Evolutionary conservation across 1,140 invertebrate genomes (phyloP).

Genomic region (Tetraneura akinire): DNA sequence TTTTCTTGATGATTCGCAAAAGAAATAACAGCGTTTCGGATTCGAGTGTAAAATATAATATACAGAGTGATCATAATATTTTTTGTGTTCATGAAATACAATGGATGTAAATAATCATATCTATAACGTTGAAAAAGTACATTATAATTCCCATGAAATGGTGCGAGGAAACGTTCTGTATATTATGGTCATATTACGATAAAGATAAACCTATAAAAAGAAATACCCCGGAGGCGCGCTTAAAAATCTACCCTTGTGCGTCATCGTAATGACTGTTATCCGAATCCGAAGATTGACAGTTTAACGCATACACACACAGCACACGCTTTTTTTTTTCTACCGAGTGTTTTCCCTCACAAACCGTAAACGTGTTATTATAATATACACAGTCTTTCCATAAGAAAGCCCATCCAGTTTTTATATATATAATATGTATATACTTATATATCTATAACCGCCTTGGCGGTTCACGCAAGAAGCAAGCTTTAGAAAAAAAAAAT

Average conservation of each 20-base stretch:
- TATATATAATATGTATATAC: too few species aligned
- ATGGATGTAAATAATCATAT: too few species aligned
- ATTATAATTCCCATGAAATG: too few species aligned
- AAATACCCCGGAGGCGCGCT: conserved; percentile 21
- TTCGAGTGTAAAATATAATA: too few species aligned
- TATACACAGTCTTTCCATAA: conserved; percentile 48
- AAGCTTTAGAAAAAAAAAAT: conserved; percentile 36
- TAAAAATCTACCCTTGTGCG: conserved; percentile 16
- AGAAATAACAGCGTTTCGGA: too few species aligned
- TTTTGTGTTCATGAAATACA: too few species aligned
- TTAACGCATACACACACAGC: neutral
- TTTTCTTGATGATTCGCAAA: too few species aligned
- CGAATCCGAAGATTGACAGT: conserved; percentile 48
- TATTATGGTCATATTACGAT: too few species aligned
- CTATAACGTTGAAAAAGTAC: neutral
- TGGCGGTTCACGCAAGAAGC: conserved; percentile 15
- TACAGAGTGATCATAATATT: too few species aligned
- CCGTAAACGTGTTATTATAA: conserved; percentile 40
- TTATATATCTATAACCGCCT: neutral
- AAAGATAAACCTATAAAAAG: too few species aligned
- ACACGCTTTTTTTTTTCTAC: neutral
- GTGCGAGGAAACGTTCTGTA: too few species aligned
- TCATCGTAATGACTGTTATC: conserved; percentile 49
- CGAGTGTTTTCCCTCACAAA: neutral
- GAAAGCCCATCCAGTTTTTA: conserved; percentile 22